Evolutionary conservation across 2,888 invertebrate genomes (phyloP), one percentile per base, ranked within the genome.

Genomic region (Sepioteuthis lessoniana): DNA sequence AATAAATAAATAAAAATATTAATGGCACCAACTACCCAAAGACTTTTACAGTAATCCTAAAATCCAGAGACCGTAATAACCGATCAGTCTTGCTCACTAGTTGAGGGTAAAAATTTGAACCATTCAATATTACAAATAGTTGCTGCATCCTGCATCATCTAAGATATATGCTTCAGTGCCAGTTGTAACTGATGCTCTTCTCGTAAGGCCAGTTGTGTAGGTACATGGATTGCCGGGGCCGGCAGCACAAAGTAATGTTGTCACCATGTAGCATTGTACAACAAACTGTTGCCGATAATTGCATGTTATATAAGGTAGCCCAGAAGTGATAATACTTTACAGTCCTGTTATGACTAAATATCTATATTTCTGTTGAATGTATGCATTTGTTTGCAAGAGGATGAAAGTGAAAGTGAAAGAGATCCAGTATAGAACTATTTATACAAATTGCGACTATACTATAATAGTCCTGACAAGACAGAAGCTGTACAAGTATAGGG

Each of bases 241-340:
- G 35, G 76, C 76, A 76, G n/a, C n/a, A 76, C n/a, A 76, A n/a
- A 76, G n/a, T 76, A n/a, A 35, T 76, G 76, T n/a, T 76, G 16
- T 76, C 19, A 76, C n/a, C 76, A n/a, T 76, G 10, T 76, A 76
- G n/a, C 13, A 76, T n/a, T 76, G n/a, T 76, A 76, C 19, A 76
- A 76, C n/a, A 76, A n/a, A 76, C 76, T 76, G 76, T 76, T 76
- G 76, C n/a, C 19, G 76, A n/a, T 76, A n/a, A 76, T 76, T 76
- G n/a, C 76, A 76, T n/a, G 76, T 76, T 76, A 76, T 76, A n/a
- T 76, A 76, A n/a, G 76, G 76, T n/a, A 76, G 76, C 76, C 13
- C n/a, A 76, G n/a, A 76, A 76, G 76, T 76, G 76, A 76, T 76
- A 25, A 76, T 76, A 76, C 1, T 35, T 1, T 35, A 76, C 16